Conservation (phyloP, 2,113 vertebrate species). For the Grallaria varia region DNA sequence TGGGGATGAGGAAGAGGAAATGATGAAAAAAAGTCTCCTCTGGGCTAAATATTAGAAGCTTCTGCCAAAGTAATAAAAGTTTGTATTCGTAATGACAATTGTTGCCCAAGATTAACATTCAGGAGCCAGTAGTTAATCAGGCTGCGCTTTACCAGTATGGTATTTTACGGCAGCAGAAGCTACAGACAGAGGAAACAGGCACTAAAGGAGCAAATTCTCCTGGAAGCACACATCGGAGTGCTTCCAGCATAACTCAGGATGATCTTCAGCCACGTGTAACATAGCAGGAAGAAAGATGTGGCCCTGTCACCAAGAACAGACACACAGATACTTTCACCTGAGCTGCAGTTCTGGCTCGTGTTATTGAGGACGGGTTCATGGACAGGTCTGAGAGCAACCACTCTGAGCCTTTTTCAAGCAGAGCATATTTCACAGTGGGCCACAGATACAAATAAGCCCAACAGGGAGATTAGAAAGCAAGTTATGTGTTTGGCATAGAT, state of each 20-base stretch:
- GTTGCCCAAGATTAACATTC: not conserved
- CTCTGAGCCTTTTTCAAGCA: not conserved
- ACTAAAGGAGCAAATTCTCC: not conserved
- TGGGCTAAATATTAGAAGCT: not conserved
- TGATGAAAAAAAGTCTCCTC: not conserved
- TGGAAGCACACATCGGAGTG: not conserved
- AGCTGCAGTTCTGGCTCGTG: not conserved
- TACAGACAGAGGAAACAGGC: not conserved
- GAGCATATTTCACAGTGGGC: not conserved
- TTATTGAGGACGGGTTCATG: not conserved
- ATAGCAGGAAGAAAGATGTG: not conserved
- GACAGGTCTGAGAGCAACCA: not conserved
- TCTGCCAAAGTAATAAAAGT: not conserved
- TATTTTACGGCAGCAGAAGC: not conserved
- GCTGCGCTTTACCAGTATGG: not conserved
- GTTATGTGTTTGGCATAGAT: constrained; percentile 13
- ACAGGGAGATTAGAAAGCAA: constrained; percentile 7
- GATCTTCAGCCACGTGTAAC: not conserved
- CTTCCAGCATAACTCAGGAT: not conserved
- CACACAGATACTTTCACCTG: not conserved
- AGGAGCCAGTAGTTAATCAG: not conserved
- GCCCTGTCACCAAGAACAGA: not conserved
- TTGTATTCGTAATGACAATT: not conserved
- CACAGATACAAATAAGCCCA: not conserved
- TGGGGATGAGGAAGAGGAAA: not conserved